These are phyloP conservation scores for Rafetus swinhoei DNA, from an alignment of 2,113 vertebrate species.

Conservation along the genomic window DNA sequence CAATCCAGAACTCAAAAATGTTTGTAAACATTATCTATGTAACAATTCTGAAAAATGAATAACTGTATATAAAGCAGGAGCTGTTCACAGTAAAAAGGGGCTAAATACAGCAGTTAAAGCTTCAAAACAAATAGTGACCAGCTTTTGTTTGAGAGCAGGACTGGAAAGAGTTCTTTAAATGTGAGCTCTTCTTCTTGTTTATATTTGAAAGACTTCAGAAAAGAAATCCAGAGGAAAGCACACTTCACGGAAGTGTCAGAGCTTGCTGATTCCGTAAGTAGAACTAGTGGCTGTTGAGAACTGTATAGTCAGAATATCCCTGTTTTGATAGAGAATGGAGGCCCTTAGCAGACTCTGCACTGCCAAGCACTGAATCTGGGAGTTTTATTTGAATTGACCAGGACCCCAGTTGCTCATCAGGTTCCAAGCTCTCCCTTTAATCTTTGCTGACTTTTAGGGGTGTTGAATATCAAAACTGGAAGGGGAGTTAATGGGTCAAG, in stretches of 20 bases:
- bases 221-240: not conserved
- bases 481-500: not conserved
- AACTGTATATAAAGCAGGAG: not conserved
- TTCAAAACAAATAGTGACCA: not conserved
- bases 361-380: not conserved
- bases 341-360: not conserved
- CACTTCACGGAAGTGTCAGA: not conserved
- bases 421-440: not conserved
- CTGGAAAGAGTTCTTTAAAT: not conserved
- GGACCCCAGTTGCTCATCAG: not conserved
- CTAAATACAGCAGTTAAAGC: constrained; percentile 7
- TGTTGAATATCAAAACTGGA: not conserved
- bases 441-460: not conserved
- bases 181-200: not conserved
- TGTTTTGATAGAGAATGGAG: not conserved
- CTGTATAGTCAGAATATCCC: not conserved
- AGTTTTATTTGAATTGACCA: not conserved
- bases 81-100: not conserved
- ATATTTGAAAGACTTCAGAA: not conserved
- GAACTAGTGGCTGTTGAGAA: too few relatives aligned
- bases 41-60: not conserved
- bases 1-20: constrained; percentile 36
- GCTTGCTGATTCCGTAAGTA: not conserved
- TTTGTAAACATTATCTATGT: not conserved
- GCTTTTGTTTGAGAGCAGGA: not conserved